Evolutionary conservation across 1,140 invertebrate genomes (phyloP), one percentile per base, ranked within the genome.

Genomic region (Aphaenogaster floridana): DNA sequence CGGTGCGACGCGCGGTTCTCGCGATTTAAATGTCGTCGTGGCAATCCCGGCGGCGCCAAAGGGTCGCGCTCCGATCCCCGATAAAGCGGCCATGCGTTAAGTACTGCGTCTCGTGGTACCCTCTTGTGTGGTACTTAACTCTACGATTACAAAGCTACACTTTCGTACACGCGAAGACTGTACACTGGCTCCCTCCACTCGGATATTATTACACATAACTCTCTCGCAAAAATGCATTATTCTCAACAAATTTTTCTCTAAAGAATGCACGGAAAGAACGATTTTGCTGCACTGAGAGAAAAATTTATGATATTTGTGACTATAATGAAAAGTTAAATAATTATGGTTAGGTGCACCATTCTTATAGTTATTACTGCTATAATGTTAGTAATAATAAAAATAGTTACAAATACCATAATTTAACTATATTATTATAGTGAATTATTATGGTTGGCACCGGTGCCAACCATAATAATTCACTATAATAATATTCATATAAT

Each of bases 11-110:
- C 17, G 15, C 2, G 36, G 1, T 57, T 21, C 52, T 45, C 79
- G 79, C 15, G 79, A 81, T 81, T 81, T 59, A 71, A 81, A 81
- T 71, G 50, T 81, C 78, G 78, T 54, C 39, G 64, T 39, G 63
- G 6, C 45, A 17, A 79, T 13, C 61, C 11, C 5, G 59, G 28
- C 76, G 59, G n/a, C 54, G 54, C 72, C 72, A 28, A 68, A 80
- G 50, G 64, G 50, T 81, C 39, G 64, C 39, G 39, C 9, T 45
- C 7, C 39, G 77, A 79, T 64, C 39, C 9, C 8, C 78, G 78
- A 81, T 81, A 80, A 68, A 42, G 61, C 17, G 48, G 21, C 15
- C 17, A n/a, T 57, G 34, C 61, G 77, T 50, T 21, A 48, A 48
- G 76, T n/a, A 78, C 39, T 0, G 42, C 3, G 8, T 50, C 76